Evolutionary conservation across 2,888 invertebrate species (phyloP), one percentile per base, ranked within the genome.

Genomic region (Polyommatus icarus): DNA sequence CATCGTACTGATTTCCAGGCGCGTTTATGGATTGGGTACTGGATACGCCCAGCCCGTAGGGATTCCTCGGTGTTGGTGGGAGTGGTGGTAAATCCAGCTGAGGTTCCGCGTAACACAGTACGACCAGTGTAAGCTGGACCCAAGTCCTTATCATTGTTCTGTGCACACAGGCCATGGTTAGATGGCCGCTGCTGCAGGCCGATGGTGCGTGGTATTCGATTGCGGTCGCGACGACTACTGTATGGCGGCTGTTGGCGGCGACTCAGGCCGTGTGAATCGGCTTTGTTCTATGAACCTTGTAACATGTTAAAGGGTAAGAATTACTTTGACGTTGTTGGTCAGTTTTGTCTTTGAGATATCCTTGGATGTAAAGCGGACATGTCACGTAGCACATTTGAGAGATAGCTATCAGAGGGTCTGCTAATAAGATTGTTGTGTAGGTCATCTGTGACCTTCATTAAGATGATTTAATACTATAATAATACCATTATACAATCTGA

Each of bases 21-120:
- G 90, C 87, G 79, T 92, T 92, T 10, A 91, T 89, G 0, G 88
- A 83, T 50, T 84, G 90, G 0, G 94, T 92, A 59, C 91, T 92
- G 1, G 94, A 93, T 24, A 88, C 79, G 0, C 93, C 93, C 79
- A 88, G 92, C 3, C 90, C 89, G 78, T 86, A 89, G 71, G 85
- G 86, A 78, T 90, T 91, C 29, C 91, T 84, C 81, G 88, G 90
- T 76, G 90, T 86, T 32, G 90, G 88, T 81, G 92, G 86, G 67
- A 95, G 84, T 0, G 95, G 95, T 2, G 96, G 95, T 73, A 96
- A 84, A 83, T 95, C 95, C 75, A 96, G 85, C 82, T 96, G 96
- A 0, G 94, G 90, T 54, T 87, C 84, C 1, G 87, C 86, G 76
- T 81, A 80, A 78, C 85, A 85, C 78, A 85, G 79, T 10, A 79